These are phyloP conservation scores for Spilosoma lubricipeda DNA, from an alignment of 2,888 invertebrate species.

Conservation along the genomic window DNA sequence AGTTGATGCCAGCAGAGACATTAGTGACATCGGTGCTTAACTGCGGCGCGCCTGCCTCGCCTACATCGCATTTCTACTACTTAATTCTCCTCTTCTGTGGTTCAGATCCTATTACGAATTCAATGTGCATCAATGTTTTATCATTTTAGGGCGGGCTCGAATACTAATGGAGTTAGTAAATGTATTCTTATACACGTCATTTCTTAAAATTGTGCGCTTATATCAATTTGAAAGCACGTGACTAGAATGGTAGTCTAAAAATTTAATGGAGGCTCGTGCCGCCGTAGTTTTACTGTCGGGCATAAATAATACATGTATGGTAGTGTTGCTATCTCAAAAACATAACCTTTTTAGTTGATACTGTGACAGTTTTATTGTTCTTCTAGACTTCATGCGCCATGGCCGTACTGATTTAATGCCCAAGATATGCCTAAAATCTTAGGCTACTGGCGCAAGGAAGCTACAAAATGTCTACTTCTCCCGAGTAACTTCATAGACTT, in stretches of 20 bases:
- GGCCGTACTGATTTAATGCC: neutral
- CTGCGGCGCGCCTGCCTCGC: too few species aligned
- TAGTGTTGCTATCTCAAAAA: constrained; percentile 28
- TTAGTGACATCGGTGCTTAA: too few species aligned
- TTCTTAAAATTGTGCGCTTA: constrained; percentile 76
- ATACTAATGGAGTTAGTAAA: constrained; percentile 66
- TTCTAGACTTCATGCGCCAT: neutral
- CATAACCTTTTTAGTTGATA: constrained; percentile 19
- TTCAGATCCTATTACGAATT: constrained; percentile 55
- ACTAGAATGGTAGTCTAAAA: constrained; percentile 59
- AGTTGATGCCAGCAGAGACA: too few species aligned
- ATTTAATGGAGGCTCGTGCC: constrained; percentile 54
- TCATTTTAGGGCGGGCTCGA: constrained; percentile 65
- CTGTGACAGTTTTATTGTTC: constrained; percentile 11
- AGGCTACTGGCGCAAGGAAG: neutral
- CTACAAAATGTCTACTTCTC: neutral
- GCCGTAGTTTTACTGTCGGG: neutral
- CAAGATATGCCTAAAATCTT: neutral
- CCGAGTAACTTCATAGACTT: neutral
- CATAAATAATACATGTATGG: neutral
- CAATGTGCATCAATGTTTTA: constrained; percentile 59
- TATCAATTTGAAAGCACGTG: constrained; percentile 77
- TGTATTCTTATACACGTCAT: constrained; percentile 73
- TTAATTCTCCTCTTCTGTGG: too few species aligned
- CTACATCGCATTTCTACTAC: too few species aligned